Evolutionary conservation across 2,888 invertebrate species (phyloP).

Genomic region (Fabriciana adippe): DNA sequence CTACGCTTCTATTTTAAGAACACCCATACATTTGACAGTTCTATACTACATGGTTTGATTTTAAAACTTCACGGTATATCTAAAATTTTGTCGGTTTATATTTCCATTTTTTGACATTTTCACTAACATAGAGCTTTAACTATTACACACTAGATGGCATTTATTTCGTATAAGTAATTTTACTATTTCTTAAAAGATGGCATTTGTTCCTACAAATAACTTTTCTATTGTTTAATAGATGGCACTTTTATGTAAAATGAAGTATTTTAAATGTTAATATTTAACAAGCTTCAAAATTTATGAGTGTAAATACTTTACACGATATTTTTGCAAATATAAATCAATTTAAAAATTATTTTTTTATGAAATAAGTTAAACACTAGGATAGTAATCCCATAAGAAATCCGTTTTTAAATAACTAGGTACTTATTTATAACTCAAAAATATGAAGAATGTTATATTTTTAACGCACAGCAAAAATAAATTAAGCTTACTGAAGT

Average conservation of each 20-base stretch:
- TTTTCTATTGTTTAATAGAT: conserved; percentile 5
- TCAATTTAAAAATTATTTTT: too few relatives aligned
- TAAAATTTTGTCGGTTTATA: conserved; percentile 31
- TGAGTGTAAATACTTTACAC: too few relatives aligned
- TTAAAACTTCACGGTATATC: neutral
- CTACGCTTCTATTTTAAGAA: conserved; percentile 17
- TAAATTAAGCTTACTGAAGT: too few relatives aligned
- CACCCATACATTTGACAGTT: neutral
- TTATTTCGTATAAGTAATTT: neutral
- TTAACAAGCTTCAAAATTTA: too few relatives aligned
- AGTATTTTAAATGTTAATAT: too few relatives aligned
- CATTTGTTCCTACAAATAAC: neutral
- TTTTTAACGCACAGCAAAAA: too few relatives aligned
- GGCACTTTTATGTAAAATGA: neutral
- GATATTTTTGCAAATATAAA: too few relatives aligned
- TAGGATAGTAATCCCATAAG: too few relatives aligned
- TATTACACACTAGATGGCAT: conserved; percentile 30
- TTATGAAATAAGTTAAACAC: too few relatives aligned
- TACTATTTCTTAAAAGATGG: conserved; percentile 29
- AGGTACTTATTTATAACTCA: too few relatives aligned
- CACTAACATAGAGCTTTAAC: conserved; percentile 12
- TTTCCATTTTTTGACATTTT: conserved; percentile 13
- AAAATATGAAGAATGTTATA: too few relatives aligned
- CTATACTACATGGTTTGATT: neutral
- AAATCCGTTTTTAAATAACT: too few relatives aligned